Conservation (phyloP, 1,140 invertebrate genomes). For the Drosophila athabasca region DNA sequence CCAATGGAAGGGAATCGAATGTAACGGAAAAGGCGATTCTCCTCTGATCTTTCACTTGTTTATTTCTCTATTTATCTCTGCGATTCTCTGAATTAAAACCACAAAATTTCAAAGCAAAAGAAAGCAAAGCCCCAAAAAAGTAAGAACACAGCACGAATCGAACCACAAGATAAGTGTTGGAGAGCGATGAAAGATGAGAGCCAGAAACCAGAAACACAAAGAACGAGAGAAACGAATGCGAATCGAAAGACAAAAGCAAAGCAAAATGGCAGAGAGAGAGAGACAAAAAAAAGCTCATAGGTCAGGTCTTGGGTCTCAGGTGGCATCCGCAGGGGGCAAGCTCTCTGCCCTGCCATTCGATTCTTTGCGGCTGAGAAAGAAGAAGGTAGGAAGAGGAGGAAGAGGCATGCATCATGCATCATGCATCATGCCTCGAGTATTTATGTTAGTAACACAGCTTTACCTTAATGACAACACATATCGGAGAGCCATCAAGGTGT, state of each 20-base stretch:
- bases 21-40: no score
- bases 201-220: conserved; percentile 34
- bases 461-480: conserved; percentile 39
- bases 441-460: conserved; percentile 26
- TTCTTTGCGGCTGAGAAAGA: conserved; percentile 7
- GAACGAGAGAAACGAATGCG: conserved; percentile 5
- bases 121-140: conserved; percentile 30
- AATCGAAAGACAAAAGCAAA: conserved; percentile 29
- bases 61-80: no score
- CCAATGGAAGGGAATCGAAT: no score
- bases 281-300: conserved; percentile 51
- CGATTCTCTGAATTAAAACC: neutral
- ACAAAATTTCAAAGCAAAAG: conserved; percentile 33
- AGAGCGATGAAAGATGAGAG: conserved; percentile 34
- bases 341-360: conserved; percentile 9
- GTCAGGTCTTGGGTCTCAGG: conserved; percentile 60
- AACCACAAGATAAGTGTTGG: conserved; percentile 37
- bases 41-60: no score
- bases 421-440: conserved; percentile 1
- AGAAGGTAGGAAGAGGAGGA: neutral
- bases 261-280: conserved; percentile 23
- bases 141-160: conserved; percentile 33
- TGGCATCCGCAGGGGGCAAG: conserved; percentile 39
- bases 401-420: neutral
- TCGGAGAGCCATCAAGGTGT: conserved; percentile 33